Evolutionary conservation across 2,113 vertebrate genomes (phyloP).

Genomic region (Cynocephalus volans): DNA sequence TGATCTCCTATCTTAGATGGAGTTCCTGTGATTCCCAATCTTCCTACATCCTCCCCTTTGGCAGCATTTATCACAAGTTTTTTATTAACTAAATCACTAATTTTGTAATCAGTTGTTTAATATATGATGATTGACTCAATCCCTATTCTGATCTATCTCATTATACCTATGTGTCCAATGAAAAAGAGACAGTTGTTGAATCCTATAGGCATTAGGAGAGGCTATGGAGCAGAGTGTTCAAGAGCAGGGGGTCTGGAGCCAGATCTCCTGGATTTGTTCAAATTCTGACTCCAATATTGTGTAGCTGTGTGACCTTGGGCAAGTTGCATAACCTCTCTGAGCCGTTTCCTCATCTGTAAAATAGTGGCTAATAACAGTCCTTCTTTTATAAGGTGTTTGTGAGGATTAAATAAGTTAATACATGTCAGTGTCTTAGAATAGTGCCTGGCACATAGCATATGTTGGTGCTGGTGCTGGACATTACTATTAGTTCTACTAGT

Average conservation of each 20-base stretch:
- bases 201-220: background rate
- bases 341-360: background rate
- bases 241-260: background rate
- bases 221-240: background rate
- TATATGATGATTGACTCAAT: background rate
- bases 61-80: background rate
- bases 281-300: background rate
- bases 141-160: background rate
- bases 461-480: background rate
- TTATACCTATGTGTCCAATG: background rate
- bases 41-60: background rate
- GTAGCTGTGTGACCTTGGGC: background rate
- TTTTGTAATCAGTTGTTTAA: background rate
- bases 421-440: background rate
- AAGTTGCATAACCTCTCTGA: background rate
- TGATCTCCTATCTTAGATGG: no score
- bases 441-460: fast-evolving
- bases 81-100: background rate
- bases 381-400: background rate
- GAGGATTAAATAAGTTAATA: background rate
- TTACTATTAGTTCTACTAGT: background rate
- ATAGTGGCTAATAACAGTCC: background rate
- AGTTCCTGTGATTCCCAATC: background rate
- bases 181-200: background rate
- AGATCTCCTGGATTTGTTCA: background rate